Evolutionary conservation across 2,797 vertebrate species (phyloP).

Genomic region (Australoheros facetus): DNA sequence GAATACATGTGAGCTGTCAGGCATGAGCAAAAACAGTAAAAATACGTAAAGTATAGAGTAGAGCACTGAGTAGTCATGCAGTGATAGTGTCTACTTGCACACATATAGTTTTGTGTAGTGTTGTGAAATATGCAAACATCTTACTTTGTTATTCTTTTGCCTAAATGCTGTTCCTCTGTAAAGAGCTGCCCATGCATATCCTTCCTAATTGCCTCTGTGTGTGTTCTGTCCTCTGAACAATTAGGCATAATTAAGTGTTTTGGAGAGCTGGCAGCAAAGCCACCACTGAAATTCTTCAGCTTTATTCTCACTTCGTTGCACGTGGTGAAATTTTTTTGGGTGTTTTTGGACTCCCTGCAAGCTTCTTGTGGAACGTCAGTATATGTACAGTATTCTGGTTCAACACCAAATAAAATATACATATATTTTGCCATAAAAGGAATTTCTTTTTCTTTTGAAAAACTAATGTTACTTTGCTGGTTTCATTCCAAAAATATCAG

Average conservation of each 20-base stretch:
- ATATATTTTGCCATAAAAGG: conserved; percentile 60
- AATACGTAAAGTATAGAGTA: background rate
- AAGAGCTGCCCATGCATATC: conserved; percentile 56
- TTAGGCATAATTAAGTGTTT: conserved; percentile 69
- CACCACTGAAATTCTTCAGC: conserved; percentile 34
- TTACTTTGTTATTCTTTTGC: conserved; percentile 50
- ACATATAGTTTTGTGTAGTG: conserved; percentile 34
- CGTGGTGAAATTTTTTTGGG: conserved; percentile 38
- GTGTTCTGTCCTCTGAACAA: conserved; percentile 63
- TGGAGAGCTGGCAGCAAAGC: conserved; percentile 55
- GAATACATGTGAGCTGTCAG: conserved; percentile 10
- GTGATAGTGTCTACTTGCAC: conserved; percentile 38
- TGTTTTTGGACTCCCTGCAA: conserved; percentile 19
- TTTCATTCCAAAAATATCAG: background rate
- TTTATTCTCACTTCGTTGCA: conserved; percentile 52
- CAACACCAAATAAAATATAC: conserved; percentile 67
- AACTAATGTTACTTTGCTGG: background rate
- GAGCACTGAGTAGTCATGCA: conserved; percentile 14
- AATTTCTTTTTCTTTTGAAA: conserved; percentile 5
- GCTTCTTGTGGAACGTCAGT: conserved; percentile 38
- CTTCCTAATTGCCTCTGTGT: conserved; percentile 70
- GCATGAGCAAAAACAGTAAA: background rate
- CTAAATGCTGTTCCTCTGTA: conserved; percentile 41
- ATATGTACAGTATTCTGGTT: conserved; percentile 48
- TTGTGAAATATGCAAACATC: conserved; percentile 48